These are phyloP conservation scores for Capreolus pygargus DNA, from an alignment of 2,113 vertebrate species.

Conservation along the genomic window DNA sequence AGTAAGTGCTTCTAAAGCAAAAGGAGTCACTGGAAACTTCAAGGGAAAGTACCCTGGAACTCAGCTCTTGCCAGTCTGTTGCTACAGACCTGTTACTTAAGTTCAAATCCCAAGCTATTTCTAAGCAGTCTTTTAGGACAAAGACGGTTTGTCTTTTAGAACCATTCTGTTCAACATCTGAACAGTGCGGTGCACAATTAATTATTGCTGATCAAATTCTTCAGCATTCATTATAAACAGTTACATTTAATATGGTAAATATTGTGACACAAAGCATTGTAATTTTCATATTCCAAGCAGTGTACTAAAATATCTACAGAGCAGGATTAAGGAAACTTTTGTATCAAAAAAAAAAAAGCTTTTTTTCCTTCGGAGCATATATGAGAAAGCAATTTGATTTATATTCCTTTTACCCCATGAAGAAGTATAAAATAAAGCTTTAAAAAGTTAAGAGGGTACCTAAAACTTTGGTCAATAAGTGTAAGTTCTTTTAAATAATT, in stretches of 20 bases:
- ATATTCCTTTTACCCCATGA: not conserved
- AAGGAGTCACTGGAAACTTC: not conserved
- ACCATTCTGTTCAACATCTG: not conserved
- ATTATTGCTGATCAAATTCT: not conserved
- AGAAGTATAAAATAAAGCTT: not conserved
- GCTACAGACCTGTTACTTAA: not conserved
- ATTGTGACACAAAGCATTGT: conserved; percentile 5
- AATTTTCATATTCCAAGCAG: conserved; percentile 4
- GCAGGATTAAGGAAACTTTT: not conserved
- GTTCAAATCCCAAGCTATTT: not conserved
- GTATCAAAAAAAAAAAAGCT: not conserved
- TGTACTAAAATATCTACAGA: not conserved
- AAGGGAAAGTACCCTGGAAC: not conserved
- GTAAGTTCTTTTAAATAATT: conserved; percentile 1
- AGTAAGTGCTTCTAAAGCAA: not conserved
- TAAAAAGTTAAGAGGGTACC: not conserved
- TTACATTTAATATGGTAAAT: not conserved
- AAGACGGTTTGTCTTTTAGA: conserved; percentile 5
- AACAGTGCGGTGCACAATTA: not conserved
- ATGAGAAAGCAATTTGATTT: conserved; percentile 11
- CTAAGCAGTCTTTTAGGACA: conserved; percentile 2
- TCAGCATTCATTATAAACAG: not conserved
- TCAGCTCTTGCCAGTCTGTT: not conserved
- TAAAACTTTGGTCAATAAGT: not conserved
- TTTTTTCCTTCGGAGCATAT: not conserved